phyloP scores from a whole-genome alignment of 2,797 vertebrate species.

The Gobionotothen gibberifrons region DNA sequence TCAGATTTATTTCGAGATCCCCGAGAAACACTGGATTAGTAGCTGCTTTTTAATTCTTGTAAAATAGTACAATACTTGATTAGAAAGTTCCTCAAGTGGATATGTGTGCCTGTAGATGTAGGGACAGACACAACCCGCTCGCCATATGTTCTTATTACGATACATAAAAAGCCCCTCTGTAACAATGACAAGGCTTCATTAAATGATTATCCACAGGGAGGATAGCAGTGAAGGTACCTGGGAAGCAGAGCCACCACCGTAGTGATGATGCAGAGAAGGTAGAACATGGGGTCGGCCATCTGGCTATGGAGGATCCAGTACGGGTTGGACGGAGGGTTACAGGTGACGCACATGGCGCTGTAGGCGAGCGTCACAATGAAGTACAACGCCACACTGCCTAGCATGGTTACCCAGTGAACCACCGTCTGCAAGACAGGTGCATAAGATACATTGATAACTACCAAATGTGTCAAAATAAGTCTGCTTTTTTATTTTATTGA shows the following conservation, averaged over 20 bases:
- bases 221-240: conserved; percentile 81
- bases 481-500: background rate
- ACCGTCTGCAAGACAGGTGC: conserved; percentile 81
- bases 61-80: background rate
- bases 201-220: background rate
- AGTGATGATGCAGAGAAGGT: conserved; percentile 89
- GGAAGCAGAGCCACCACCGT: conserved; percentile 90
- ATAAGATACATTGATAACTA: conserved; percentile 9
- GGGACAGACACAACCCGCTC: background rate
- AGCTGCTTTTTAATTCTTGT: background rate
- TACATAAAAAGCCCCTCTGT: background rate
- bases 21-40: background rate
- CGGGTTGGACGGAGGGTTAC: conserved; percentile 89
- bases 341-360: conserved; percentile 86
- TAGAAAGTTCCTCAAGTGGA: background rate
- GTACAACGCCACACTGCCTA: conserved; percentile 88
- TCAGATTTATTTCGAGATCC: conserved; percentile 3
- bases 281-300: conserved; percentile 90
- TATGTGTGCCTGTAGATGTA: background rate
- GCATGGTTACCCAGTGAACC: conserved; percentile 85
- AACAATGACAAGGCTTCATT: conserved; percentile 1
- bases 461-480: background rate
- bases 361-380: conserved; percentile 86
- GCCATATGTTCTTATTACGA: background rate
- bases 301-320: conserved; percentile 91